A percentile compares a stretch with the other conserved stretches of the same genome.
These are phyloP conservation scores for Conger conger DNA, from an alignment of 2,113 vertebrate genomes.

Conservation along the genomic window DNA sequence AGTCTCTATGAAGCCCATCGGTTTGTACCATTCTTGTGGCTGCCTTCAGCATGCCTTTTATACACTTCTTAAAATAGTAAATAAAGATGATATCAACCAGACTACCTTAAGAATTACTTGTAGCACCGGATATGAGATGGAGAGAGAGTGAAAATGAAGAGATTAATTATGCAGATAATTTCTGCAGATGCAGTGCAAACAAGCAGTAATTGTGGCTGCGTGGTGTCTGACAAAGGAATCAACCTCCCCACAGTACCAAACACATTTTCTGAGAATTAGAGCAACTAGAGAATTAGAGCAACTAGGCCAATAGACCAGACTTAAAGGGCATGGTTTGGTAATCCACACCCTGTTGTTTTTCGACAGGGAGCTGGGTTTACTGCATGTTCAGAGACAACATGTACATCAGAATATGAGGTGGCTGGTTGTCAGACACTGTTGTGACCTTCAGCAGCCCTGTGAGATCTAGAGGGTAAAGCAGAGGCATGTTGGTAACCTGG, in stretches of 20 bases:
- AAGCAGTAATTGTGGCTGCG: neutral
- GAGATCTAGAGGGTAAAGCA: neutral
- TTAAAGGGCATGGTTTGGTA: too few species aligned
- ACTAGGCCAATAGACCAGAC: neutral
- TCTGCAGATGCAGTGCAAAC: neutral
- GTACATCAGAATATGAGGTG: neutral
- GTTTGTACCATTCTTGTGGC: neutral
- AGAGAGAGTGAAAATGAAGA: neutral
- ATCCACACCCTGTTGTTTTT: too few species aligned
- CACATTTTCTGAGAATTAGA: neutral
- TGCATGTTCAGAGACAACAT: too few species aligned
- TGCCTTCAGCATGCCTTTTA: neutral
- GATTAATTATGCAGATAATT: neutral
- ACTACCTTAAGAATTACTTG: neutral
- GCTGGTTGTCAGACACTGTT: neutral
- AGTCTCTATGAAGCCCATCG: neutral
- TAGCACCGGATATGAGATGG: neutral
- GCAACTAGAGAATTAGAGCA: neutral
- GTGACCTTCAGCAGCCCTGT: neutral
- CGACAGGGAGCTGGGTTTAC: too few species aligned
- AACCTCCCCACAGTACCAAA: neutral
- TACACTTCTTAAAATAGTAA: neutral
- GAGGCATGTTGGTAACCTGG: neutral
- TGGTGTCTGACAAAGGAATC: neutral
- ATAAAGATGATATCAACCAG: neutral